Base-by-base conservation (phyloP, 2,113 vertebrate genomes). In the Proteles cristata region DNA sequence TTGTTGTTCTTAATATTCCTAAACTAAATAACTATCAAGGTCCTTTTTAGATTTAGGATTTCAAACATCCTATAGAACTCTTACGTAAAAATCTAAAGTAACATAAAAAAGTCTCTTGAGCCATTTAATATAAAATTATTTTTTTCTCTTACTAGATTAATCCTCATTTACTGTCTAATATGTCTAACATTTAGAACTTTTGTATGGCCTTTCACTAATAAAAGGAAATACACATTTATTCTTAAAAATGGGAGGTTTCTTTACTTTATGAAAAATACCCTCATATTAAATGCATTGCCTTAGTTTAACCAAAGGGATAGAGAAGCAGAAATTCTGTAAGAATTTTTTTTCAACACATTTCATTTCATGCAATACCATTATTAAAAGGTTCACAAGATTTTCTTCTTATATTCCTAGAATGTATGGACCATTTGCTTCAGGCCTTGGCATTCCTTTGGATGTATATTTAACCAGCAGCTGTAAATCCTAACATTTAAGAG, bases 401-500 rank as follows among this genome's bases (percentile, higher is more conserved):
- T 53, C 33, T 91, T 88, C 45, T 94, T 89, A 68, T 71, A 35
- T 58, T 89, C 87, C 89, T 88, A 80, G 97, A 93, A 81, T n/a
- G 17, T 91, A 84, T 61, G 45, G 35, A 33, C 12, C 11, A 58
- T 87, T 84, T 94, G 15, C 50, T 88, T 82, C 35, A 76, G 66
- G 3, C 74, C 93, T 88, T 86, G 66, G 61, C 45, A 79, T 23
- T 17, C 63, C 11, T 89, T 53, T 94, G 19, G 35, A 68, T 68
- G 16, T 50, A 50, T 79, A 95, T 97, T 97, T 92, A 96, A 92
- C 90, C 31, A 97, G 26, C 43, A 96, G 53, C 87, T 95, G 65
- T 33, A 94, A 94, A 96, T 73, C 7, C 35, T 95, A 86, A 77
- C 39, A 74, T 93, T 65, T 90, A 53, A 95, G 66, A 97, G 23